Conservation (phyloP, 2,113 vertebrate species). For the Capreolus pygargus region DNA sequence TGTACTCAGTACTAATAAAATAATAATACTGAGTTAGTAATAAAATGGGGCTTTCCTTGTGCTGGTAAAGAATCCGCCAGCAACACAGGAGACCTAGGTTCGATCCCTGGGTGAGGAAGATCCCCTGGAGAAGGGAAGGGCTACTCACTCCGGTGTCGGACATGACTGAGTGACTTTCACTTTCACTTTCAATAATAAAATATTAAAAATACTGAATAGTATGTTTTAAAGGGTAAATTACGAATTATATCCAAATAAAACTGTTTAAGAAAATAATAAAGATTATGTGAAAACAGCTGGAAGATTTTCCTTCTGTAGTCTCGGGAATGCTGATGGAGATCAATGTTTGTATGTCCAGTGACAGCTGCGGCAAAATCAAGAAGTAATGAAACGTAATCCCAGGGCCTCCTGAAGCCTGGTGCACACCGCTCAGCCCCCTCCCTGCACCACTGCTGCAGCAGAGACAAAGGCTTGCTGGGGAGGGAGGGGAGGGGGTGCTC, state of each 20-base stretch:
- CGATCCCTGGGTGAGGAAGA: not conserved
- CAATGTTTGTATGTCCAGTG: not conserved
- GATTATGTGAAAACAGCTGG: not conserved
- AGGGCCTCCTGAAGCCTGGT: not conserved
- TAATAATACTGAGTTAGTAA: not conserved
- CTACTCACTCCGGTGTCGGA: rapidly evolving
- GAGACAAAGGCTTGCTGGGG: not conserved
- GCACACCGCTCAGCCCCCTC: not conserved
- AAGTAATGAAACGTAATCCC: not conserved
- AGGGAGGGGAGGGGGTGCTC: too few relatives aligned
- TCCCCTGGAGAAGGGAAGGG: not conserved
- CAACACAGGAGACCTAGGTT: not conserved
- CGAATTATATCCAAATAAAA: not conserved
- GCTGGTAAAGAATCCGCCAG: not conserved
- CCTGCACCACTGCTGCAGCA: rapidly evolving
- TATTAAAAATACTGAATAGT: not conserved
- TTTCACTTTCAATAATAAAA: not conserved
- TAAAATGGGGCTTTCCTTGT: not conserved
- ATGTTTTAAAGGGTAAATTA: not conserved
- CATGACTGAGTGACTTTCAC: not conserved
- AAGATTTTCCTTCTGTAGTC: not conserved
- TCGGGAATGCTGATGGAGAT: not conserved
- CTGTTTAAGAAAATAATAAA: not conserved
- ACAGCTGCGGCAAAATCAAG: not conserved
- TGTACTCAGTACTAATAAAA: not conserved